Evolutionary conservation across 1,140 invertebrate genomes (phyloP).

Genomic region (Micrasema longulum): DNA sequence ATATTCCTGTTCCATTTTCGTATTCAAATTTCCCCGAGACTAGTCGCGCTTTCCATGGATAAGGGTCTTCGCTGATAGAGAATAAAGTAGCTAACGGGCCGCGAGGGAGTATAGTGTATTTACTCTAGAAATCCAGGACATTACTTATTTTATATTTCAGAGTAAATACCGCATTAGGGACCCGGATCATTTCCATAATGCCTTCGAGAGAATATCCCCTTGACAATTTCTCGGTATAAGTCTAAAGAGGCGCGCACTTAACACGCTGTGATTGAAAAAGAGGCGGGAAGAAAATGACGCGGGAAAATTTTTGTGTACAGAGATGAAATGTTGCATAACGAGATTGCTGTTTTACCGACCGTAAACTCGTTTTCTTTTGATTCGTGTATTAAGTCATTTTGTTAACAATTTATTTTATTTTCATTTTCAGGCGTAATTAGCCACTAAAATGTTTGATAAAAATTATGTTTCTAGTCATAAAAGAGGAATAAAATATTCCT

Average conservation of each 20-base stretch:
- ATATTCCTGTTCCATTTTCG: slow-evolving; percentile 3
- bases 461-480: too few relatives aligned
- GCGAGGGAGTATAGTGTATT: slow-evolving; percentile 5
- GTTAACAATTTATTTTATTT: too few relatives aligned
- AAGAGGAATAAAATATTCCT: too few relatives aligned
- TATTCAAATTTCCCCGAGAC: slow-evolving; percentile 6
- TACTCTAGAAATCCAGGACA: background rate
- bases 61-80: background rate
- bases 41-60: background rate
- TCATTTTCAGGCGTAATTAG: too few relatives aligned
- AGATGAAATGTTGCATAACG: background rate
- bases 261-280: slow-evolving; percentile 32
- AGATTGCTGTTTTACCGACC: slow-evolving; percentile 10
- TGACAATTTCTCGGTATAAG: background rate
- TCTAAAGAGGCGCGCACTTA: slow-evolving; percentile 5
- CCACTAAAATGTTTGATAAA: too few relatives aligned
- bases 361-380: slow-evolving; percentile 19
- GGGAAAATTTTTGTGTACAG: background rate
- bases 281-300: slow-evolving; percentile 25
- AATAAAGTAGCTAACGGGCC: slow-evolving; percentile 11
- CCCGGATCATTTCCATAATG: slow-evolving; percentile 44
- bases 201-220: slow-evolving; percentile 26
- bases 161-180: slow-evolving; percentile 28
- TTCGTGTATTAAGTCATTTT: too few relatives aligned
- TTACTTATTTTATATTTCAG: slow-evolving; percentile 31